These are phyloP conservation scores for Oreochromis mossambicus DNA, from an alignment of 2,797 vertebrate species.

Conservation along the genomic window DNA sequence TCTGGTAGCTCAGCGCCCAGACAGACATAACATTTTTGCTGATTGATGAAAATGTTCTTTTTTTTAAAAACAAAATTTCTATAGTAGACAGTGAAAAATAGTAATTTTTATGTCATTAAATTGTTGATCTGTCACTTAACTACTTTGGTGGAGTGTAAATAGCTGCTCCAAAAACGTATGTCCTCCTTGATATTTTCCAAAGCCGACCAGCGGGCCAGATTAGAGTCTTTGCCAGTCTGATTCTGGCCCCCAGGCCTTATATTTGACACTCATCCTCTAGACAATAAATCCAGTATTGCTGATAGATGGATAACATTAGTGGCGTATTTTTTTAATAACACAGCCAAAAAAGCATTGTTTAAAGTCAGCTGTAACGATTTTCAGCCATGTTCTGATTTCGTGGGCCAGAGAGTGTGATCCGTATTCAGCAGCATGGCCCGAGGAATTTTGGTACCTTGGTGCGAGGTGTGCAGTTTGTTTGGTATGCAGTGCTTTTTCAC, in stretches of 20 bases:
- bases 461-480: not conserved
- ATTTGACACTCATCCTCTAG: not conserved
- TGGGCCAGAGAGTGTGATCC: not conserved
- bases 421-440: not conserved
- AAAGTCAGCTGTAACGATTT: not conserved
- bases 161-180: not conserved
- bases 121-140: not conserved
- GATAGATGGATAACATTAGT: not conserved
- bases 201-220: not conserved
- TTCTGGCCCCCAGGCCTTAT: not conserved
- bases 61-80: not conserved
- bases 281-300: not conserved
- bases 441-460: not conserved
- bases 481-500: not conserved
- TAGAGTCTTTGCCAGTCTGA: too few species aligned
- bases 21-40: not conserved
- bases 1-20: not conserved
- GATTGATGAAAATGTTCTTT: not conserved
- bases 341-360: not conserved
- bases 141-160: not conserved
- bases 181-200: not conserved
- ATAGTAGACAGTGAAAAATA: not conserved
- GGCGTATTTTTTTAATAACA: not conserved
- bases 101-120: not conserved
- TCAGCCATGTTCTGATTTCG: not conserved